These are phyloP conservation scores for Taurulus bubalis DNA, from an alignment of 2,113 vertebrate species.

Conservation along the genomic window DNA sequence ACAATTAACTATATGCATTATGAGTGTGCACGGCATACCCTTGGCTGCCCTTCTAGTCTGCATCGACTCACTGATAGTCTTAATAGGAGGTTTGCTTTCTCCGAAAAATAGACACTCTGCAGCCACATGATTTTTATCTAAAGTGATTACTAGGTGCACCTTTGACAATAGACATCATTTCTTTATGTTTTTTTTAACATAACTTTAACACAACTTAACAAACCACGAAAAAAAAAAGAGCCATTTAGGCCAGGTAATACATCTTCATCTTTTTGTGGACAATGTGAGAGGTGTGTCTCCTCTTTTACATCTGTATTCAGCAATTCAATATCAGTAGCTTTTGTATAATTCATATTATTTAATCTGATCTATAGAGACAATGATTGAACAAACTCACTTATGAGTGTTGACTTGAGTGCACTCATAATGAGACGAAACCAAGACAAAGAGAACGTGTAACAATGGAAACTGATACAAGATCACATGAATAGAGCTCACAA, in stretches of 20 bases:
- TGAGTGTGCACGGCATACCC: conserved; percentile 5
- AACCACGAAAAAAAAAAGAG: too few species aligned
- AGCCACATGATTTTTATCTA: not conserved
- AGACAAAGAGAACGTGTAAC: not conserved
- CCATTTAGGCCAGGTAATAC: not conserved
- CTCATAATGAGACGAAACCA: not conserved
- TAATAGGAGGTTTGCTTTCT: not conserved
- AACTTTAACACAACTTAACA: too few species aligned
- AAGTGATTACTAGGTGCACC: not conserved
- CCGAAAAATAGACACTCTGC: not conserved
- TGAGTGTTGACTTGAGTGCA: not conserved
- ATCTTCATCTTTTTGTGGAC: not conserved
- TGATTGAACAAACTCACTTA: not conserved
- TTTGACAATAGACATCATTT: too few species aligned
- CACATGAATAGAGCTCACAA: not conserved
- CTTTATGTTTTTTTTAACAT: too few species aligned
- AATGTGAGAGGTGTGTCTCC: not conserved
- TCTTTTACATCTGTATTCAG: not conserved
- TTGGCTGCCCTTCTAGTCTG: conserved; percentile 1
- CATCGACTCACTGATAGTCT: conserved; percentile 6
- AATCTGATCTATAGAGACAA: not conserved
- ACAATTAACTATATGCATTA: conserved; percentile 17
- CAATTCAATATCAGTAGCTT: not conserved
- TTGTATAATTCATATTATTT: not conserved
- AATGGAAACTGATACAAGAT: not conserved